Percentiles rank a stretch among this genome's conserved stretches.
Evolutionary conservation across 2,113 vertebrate species (phyloP).

Genomic region (Charina bottae): DNA sequence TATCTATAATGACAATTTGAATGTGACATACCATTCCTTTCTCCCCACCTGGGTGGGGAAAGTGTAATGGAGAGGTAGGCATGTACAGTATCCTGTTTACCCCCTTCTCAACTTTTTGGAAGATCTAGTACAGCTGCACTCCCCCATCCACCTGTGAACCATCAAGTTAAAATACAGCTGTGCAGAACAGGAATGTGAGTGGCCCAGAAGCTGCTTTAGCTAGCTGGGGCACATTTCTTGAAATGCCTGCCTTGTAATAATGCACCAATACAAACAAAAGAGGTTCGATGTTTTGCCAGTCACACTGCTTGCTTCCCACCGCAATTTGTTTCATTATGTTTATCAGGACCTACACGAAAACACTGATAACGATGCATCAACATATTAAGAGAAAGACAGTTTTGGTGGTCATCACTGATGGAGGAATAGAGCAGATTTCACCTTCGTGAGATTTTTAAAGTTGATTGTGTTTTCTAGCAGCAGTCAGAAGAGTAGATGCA

Average conservation of each 20-base stretch:
- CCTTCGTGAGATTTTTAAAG: too few species aligned
- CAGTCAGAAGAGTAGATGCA: neutral
- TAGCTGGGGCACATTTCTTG: neutral
- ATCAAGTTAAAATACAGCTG: neutral
- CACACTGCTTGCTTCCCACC: neutral
- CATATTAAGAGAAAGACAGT: neutral
- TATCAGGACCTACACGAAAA: conserved; percentile 43
- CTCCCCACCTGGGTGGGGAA: neutral
- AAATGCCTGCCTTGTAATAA: neutral
- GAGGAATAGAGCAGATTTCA: neutral
- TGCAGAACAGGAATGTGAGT: neutral
- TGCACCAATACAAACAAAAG: neutral
- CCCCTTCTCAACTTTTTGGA: neutral
- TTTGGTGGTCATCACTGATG: neutral
- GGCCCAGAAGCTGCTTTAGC: neutral
- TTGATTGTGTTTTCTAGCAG: neutral
- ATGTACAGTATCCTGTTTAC: neutral
- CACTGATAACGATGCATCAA: neutral
- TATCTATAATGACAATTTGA: conserved; percentile 48
- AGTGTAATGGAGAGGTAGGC: too few species aligned
- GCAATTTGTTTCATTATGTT: neutral
- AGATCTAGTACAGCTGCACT: neutral
- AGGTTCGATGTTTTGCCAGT: neutral
- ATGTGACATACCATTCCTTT: conserved; percentile 7
- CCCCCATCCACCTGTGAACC: neutral